A percentile compares a stretch with the other conserved stretches of the same genome.
phyloP scores from a whole-genome alignment of 2,888 invertebrate genomes.

The Lepidocyrtoides sp. region DNA sequence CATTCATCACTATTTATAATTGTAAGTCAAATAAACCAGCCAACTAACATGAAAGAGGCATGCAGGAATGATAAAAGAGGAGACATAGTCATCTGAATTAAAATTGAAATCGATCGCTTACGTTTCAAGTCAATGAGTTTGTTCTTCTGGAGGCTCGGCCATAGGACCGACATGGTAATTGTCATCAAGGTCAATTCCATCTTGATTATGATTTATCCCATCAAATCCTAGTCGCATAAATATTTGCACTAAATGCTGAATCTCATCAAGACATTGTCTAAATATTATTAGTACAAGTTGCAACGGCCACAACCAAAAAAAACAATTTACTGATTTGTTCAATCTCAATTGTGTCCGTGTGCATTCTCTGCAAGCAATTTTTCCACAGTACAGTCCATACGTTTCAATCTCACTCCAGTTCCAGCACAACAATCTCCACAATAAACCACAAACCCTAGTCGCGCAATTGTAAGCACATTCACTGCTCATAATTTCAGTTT shows the following conservation, averaged over 20 bases:
- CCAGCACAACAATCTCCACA: slow-evolving; percentile 11
- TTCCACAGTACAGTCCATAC: neutral
- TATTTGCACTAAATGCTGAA: neutral
- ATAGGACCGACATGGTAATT: neutral
- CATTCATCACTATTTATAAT: too few species aligned
- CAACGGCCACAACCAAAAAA: neutral
- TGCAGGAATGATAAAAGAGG: too few species aligned
- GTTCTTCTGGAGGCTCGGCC: neutral
- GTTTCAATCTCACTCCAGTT: slow-evolving; percentile 9
- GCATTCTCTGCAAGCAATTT: neutral
- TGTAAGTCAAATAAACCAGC: too few species aligned
- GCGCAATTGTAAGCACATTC: slow-evolving; percentile 33
- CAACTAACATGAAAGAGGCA: too few species aligned
- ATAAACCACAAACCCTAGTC: slow-evolving; percentile 16
- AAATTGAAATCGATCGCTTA: neutral
- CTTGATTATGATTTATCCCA: neutral
- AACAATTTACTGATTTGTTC: neutral
- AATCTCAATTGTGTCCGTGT: neutral
- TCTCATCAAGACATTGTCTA: neutral
- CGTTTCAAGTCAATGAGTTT: neutral
- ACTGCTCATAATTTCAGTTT: slow-evolving; percentile 6
- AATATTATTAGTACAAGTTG: neutral
- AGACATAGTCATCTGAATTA: neutral
- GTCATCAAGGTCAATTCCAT: neutral
- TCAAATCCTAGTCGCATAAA: neutral